A percentile compares a stretch with the other conserved stretches of the same genome.
phyloP scores from a whole-genome alignment of 2,113 vertebrate species.

The Heterocephalus glaber region DNA sequence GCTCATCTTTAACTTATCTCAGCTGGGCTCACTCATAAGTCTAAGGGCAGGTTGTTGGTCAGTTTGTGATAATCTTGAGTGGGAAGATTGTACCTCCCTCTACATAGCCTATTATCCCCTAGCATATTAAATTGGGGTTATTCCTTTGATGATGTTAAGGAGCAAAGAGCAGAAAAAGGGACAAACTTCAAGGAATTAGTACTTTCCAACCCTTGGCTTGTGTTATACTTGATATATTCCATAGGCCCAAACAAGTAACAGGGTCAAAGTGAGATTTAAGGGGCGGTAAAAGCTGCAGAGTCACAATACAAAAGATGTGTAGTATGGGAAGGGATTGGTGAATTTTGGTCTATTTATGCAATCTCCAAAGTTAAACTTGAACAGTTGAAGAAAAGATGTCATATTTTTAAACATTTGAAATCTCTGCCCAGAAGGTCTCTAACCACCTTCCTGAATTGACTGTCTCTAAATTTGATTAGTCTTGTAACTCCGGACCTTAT shows the following conservation, averaged over 20 bases:
- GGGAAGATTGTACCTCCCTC: not conserved
- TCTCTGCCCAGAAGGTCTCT: not conserved
- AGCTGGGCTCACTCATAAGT: not conserved
- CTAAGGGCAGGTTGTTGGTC: not conserved
- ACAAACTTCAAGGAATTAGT: not conserved
- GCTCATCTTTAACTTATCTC: not conserved
- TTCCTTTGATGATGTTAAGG: not conserved
- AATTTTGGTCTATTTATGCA: not conserved
- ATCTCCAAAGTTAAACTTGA: slow-evolving; percentile 1
- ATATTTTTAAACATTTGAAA: slow-evolving; percentile 25
- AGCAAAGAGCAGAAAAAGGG: not conserved
- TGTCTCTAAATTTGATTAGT: slow-evolving; percentile 43
- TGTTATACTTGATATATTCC: not conserved
- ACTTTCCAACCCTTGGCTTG: not conserved
- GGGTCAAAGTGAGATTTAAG: not conserved
- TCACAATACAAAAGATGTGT: not conserved
- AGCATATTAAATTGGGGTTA: not conserved
- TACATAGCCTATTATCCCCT: not conserved
- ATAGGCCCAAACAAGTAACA: not conserved
- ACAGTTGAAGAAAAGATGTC: not conserved
- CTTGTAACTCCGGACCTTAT: not conserved
- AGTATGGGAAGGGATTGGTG: not conserved
- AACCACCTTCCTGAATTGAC: not conserved
- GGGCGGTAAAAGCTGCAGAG: not conserved
- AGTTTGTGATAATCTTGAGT: not conserved